These are phyloP conservation scores for Tor tambroides DNA, from an alignment of 2,113 vertebrate species.

Conservation along the genomic window DNA sequence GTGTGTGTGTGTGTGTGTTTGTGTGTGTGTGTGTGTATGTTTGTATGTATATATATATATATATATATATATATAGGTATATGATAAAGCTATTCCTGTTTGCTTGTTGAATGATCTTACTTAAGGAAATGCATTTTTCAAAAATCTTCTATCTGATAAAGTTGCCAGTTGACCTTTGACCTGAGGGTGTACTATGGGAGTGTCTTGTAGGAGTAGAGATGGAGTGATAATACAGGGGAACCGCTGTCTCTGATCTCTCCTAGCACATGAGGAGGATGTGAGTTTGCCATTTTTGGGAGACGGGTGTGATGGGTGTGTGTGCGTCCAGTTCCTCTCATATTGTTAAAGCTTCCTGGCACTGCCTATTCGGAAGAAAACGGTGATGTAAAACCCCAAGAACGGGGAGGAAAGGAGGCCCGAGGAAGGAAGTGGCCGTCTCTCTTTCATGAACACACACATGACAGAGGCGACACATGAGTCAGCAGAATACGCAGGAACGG, in stretches of 20 bases:
- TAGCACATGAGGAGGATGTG: conserved; percentile 17
- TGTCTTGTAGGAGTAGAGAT: not conserved
- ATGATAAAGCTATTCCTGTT: not conserved
- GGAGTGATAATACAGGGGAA: not conserved
- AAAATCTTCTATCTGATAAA: conserved; percentile 43
- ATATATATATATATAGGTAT: too few species aligned
- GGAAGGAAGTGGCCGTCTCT: conserved; percentile 60
- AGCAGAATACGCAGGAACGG: conserved; percentile 61
- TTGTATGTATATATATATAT: too few species aligned
- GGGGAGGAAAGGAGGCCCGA: conserved; percentile 63
- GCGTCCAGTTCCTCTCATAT: conserved; percentile 70
- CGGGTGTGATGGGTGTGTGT: conserved; percentile 46
- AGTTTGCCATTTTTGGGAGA: conserved; percentile 26
- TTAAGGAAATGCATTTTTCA: conserved; percentile 37
- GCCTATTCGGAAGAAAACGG: conserved; percentile 47
- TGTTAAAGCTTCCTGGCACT: conserved; percentile 74
- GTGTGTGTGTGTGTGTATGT: too few species aligned
- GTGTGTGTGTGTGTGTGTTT: too few species aligned
- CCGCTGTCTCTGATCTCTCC: not conserved
- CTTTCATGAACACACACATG: conserved; percentile 36
- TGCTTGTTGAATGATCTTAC: not conserved
- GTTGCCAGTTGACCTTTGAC: conserved; percentile 1
- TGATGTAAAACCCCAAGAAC: conserved; percentile 68
- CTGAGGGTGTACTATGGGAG: not conserved
- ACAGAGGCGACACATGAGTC: conserved; percentile 64